Base-by-base conservation (phyloP, 2,113 vertebrate genomes). In the Zingel zingel region DNA sequence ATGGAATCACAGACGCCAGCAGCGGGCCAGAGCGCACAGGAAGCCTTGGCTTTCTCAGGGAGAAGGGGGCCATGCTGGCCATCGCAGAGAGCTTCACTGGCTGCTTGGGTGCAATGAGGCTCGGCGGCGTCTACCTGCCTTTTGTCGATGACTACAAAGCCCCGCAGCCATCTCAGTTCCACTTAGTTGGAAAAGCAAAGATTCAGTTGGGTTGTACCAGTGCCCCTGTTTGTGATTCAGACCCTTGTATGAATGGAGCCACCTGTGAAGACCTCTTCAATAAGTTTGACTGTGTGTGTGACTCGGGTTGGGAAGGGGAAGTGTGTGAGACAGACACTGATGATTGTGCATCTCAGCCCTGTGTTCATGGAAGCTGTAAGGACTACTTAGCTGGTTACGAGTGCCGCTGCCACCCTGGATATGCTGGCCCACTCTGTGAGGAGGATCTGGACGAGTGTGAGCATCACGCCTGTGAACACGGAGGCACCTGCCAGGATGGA, bases 11-110 rank as follows among this genome's bases (percentile, higher is more conserved):
- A 0, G 96, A 97, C 0, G 1, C 47, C 14, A 95, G 92, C 21
- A 96, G 97, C 66, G 16, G 14, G 10, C 92, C 89, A 0, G 90
- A 95, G 0, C 86, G 1, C 0, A 93, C 96, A 0, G 95, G 95
- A 0, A 95, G 64, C 86, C 25, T 98, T 68, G 88, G 82, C 69
- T 99, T 98, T 75, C 93, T 99, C 18, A 96, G 91, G 18, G 89
- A 92, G 56, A 78, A 79, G 48, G 81, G 64, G 1, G 87, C 91
- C 0, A 77, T 50, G 0, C 0, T 99, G 3, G 65, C 91, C 0
- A 3, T 99, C 3, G 97, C 95, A 0, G 95, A 97, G 63, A 97
- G 96, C 25, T 98, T 97, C 90, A 96, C 93, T 0, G 98, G 98
- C 74, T 99, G 98, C 91, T 79, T 99, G 9, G 97, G 97, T 2